These are phyloP conservation scores for Melieria omissa DNA, from an alignment of 2,888 invertebrate species.

Conservation along the genomic window DNA sequence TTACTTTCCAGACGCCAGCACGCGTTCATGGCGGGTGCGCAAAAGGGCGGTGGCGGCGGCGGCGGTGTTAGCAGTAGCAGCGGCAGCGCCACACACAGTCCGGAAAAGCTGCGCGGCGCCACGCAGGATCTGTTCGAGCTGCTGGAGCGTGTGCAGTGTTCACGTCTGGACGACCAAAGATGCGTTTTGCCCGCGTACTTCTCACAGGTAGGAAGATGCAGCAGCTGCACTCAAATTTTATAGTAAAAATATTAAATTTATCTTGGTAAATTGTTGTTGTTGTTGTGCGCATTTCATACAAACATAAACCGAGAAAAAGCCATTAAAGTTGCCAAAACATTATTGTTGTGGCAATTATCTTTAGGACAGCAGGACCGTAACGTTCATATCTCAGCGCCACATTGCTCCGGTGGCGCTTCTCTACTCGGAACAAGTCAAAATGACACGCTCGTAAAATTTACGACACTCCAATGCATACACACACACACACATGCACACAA, in stretches of 20 bases:
- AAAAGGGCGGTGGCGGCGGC: slow-evolving; percentile 48
- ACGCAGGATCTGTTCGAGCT: slow-evolving; percentile 89
- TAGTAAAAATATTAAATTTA: too few species aligned
- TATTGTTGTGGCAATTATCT: too few species aligned
- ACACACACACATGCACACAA: background rate
- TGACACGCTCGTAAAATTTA: background rate
- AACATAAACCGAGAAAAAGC: too few species aligned
- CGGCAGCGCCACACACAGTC: slow-evolving; percentile 63
- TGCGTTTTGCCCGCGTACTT: slow-evolving; percentile 94
- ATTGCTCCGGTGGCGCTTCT: too few species aligned
- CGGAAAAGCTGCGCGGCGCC: slow-evolving; percentile 68
- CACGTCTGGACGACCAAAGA: slow-evolving; percentile 95
- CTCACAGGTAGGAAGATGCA: slow-evolving; percentile 76
- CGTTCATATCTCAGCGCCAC: too few species aligned
- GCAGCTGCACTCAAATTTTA: too few species aligned
- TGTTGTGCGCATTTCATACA: too few species aligned
- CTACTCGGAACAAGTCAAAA: background rate
- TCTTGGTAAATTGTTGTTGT: too few species aligned
- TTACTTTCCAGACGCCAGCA: slow-evolving; percentile 74
- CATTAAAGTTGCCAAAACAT: too few species aligned
- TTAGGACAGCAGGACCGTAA: too few species aligned
- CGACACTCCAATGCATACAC: background rate
- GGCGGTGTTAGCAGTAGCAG: slow-evolving; percentile 33
- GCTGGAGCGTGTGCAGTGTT: slow-evolving; percentile 93
- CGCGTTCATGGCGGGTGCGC: slow-evolving; percentile 64